phyloP scores from a whole-genome alignment of 2,888 invertebrate genomes.

The Leistus spinibarbis region DNA sequence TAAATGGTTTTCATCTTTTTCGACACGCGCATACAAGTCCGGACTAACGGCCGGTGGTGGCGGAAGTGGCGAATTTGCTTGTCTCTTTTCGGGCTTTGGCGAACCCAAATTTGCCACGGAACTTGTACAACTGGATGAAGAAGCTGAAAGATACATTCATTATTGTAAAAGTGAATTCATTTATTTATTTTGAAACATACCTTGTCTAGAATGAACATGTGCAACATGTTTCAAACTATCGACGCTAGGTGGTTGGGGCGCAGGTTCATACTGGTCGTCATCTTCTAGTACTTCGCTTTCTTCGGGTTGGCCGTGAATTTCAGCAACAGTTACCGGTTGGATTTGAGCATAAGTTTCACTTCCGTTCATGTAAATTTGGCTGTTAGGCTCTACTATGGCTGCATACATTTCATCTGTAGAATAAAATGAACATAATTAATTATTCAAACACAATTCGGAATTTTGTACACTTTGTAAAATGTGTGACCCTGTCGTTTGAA shows the following conservation, averaged over 20 bases:
- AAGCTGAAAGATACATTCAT: conserved; percentile 58
- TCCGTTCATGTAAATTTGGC: conserved; percentile 69
- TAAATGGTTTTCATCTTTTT: conserved; percentile 36
- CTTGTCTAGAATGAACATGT: conserved; percentile 66
- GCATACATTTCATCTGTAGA: conserved; percentile 85
- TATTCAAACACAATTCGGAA: too few relatives aligned
- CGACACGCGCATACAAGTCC: conserved; percentile 55
- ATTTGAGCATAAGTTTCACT: conserved; percentile 90
- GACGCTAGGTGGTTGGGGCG: conserved; percentile 66
- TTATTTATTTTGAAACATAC: conserved; percentile 48
- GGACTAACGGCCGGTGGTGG: conserved; percentile 67
- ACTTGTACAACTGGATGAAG: conserved; percentile 74
- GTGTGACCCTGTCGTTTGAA: too few relatives aligned
- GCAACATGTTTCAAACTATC: conserved; percentile 66
- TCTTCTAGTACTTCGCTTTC: conserved; percentile 47
- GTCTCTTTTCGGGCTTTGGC: conserved; percentile 87
- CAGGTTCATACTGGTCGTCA: conserved; percentile 52
- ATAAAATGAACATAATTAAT: background rate
- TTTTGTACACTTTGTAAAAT: too few relatives aligned
- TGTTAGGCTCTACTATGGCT: conserved; percentile 80
- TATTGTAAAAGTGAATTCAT: conserved; percentile 6
- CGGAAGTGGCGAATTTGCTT: conserved; percentile 87
- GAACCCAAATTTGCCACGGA: conserved; percentile 79
- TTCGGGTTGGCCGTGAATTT: conserved; percentile 49
- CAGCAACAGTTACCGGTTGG: conserved; percentile 60